Evolutionary conservation across 2,113 vertebrate species (phyloP), one percentile per base, ranked within the genome.

Genomic region (Zapornia atra): DNA sequence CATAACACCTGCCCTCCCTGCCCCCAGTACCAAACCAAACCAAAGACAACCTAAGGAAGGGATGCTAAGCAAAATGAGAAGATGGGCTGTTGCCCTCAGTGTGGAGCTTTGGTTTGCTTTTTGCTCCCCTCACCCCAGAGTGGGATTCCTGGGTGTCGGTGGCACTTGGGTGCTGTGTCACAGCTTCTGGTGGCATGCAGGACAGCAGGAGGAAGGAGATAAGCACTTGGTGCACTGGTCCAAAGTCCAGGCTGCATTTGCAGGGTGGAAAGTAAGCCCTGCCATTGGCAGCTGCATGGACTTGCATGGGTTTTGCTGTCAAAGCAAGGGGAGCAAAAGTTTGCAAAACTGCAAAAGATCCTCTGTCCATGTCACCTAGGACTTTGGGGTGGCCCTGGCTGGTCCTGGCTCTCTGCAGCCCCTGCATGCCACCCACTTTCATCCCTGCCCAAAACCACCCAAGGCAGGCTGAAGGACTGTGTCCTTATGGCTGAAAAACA

Each of bases 161-260:
- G 60, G 34, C 21, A 4, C 42, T 38, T 50, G n/a, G 59, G 12
- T 44, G 59, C 80, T 57, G 9, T 0, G 2, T 15, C 2, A 3
- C 2, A 16, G 28, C 40, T 57, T 20, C 54, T 1, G 3, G 14
- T n/a, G 51, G 48, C 38, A 13, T 0, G 1, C 0, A 2, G 36
- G 36, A n/a, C 2, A 1, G 18, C 5, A n/a, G 70, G 61, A 48
- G 53, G 82, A 78, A 69, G 48, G 12, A 56, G 34, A 19, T 57
- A 15, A 48, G 10, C 64, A 56, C 12, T 15, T 9, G 11, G 9
- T 42, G 69, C 36, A 68, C 46, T 14, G 56, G 16, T 88, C 75
- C 4, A 0, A 85, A 80, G 66, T 76, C 44, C 29, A 14, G 40
- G 29, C 19, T 88, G 53, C 16, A 48, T 53, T 65, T 77, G 50